Percentiles rank a stretch among this genome's conserved stretches.
Conservation (phyloP, 2,888 invertebrate species). For the Caradrina clavipalpis region DNA sequence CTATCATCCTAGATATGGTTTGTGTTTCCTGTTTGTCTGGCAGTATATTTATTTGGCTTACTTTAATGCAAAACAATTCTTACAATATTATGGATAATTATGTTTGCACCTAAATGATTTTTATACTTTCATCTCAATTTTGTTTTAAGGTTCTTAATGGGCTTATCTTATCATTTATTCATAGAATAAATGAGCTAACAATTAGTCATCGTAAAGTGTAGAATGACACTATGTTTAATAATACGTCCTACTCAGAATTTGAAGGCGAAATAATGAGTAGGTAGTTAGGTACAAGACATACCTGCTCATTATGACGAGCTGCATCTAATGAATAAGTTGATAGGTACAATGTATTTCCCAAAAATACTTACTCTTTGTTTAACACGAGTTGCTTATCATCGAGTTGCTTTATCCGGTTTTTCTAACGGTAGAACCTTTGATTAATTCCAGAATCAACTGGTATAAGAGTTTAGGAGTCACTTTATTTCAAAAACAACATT, state of each 20-base stretch:
- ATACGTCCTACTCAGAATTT: constrained; percentile 47
- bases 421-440: neutral
- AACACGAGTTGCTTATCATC: neutral
- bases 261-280: constrained; percentile 38
- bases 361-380: too few species aligned
- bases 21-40: constrained; percentile 1
- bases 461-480: neutral
- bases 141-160: constrained; percentile 22
- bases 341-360: too few species aligned
- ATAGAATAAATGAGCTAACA: constrained; percentile 32
- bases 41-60: neutral
- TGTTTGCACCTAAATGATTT: neutral
- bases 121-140: constrained; percentile 8
- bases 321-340: neutral
- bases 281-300: neutral
- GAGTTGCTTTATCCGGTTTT: neutral
- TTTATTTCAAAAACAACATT: neutral
- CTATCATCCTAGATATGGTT: constrained; percentile 14
- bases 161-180: constrained; percentile 36
- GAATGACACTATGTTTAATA: constrained; percentile 44
- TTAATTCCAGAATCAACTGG: neutral
- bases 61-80: neutral
- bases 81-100: neutral
- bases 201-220: constrained; percentile 50
- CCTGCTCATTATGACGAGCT: neutral